Conservation (phyloP, 2,797 vertebrate genomes). For the Galaxias olidus region DNA sequence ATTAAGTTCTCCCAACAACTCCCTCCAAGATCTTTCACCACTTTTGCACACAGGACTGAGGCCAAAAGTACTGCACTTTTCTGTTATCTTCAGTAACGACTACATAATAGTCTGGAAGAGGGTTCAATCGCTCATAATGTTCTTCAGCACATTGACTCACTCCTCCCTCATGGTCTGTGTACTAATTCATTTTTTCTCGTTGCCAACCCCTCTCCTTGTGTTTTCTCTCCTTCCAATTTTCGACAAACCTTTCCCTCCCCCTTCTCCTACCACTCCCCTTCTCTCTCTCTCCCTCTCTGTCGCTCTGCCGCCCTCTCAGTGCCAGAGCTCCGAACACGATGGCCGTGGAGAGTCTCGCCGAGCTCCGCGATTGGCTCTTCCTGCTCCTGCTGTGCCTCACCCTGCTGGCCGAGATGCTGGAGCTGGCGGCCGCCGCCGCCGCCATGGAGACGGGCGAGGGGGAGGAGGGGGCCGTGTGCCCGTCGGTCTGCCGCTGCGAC, state of each 20-base stretch:
- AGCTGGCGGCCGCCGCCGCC: conserved; percentile 79
- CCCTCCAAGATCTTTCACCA: conserved; percentile 25
- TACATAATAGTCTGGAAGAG: background rate
- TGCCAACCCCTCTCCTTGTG: background rate
- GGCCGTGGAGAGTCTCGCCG: conserved; percentile 79
- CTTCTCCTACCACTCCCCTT: background rate
- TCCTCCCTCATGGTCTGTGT: conserved; percentile 3
- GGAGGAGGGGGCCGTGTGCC: conserved; percentile 82
- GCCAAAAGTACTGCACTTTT: conserved; percentile 8
- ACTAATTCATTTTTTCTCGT: conserved; percentile 7
- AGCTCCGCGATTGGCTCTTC: conserved; percentile 91
- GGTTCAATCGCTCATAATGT: conserved; percentile 5
- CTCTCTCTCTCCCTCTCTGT: background rate
- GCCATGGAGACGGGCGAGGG: conserved; percentile 77
- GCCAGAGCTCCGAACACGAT: conserved; percentile 63
- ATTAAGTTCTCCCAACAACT: conserved; percentile 42
- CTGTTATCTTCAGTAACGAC: conserved; percentile 11
- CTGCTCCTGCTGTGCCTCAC: conserved; percentile 89
- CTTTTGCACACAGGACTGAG: conserved; percentile 27
- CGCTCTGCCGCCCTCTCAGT: conserved; percentile 42
- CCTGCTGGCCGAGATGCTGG: conserved; percentile 86
- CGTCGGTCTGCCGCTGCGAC: conserved; percentile 90
- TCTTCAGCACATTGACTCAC: conserved; percentile 13
- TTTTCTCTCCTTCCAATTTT: conserved; percentile 38
- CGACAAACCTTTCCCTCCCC: conserved; percentile 8